These are phyloP conservation scores for Geotrypetes seraphini DNA, from an alignment of 2,797 vertebrate species.

Conservation along the genomic window DNA sequence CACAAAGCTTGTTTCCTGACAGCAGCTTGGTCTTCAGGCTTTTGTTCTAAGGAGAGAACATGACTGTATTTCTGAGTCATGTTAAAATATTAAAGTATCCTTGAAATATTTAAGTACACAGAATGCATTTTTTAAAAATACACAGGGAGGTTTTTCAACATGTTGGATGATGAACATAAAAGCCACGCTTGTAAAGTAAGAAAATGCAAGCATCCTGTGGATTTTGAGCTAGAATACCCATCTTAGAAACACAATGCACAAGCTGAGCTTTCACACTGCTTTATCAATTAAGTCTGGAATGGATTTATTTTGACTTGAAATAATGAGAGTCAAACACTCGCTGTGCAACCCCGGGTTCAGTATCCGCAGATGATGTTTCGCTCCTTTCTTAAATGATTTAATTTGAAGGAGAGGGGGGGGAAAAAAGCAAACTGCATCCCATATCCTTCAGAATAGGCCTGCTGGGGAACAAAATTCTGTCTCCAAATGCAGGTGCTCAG, in stretches of 20 bases:
- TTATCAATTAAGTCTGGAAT: not conserved
- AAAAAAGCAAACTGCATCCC: not conserved
- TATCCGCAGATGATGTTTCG: not conserved
- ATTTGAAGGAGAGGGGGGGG: not conserved
- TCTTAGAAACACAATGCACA: not conserved
- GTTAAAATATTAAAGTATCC: constrained; percentile 9
- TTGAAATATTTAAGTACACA: constrained; percentile 3
- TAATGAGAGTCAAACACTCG: not conserved
- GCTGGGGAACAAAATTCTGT: not conserved
- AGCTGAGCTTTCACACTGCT: not conserved
- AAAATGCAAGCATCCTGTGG: not conserved
- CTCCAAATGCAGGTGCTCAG: not conserved
- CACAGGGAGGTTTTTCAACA: not conserved
- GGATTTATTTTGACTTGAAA: not conserved
- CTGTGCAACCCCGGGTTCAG: not conserved
- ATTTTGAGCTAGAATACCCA: not conserved
- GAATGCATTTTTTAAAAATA: constrained; percentile 6
- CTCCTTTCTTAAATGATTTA: not conserved
- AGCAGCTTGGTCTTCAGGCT: constrained; percentile 94
- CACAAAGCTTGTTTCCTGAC: constrained; percentile 89
- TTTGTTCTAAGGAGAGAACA: constrained; percentile 74
- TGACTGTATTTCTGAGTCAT: constrained; percentile 4
- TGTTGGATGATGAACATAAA: not conserved
- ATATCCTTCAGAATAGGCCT: not conserved
- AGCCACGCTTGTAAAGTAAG: too few relatives aligned